Conservation (phyloP, 2,888 invertebrate genomes). For the Linnaemya vulpina region DNA sequence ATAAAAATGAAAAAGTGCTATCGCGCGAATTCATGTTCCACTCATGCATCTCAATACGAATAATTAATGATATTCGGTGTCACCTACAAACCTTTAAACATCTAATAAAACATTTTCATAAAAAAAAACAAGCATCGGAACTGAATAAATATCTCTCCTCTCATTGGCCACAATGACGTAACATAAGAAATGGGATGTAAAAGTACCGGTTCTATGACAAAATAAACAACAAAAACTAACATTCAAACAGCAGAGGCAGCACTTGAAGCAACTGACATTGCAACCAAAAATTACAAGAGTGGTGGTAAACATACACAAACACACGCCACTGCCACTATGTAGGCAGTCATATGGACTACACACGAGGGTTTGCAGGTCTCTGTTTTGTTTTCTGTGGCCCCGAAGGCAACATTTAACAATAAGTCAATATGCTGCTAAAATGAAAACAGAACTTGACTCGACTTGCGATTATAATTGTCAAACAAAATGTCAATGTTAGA, state of each 20-base stretch:
- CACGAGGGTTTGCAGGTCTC: conserved; percentile 1
- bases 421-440: conserved; percentile 61
- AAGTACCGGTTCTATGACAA: conserved; percentile 44
- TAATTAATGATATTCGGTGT: conserved; percentile 81
- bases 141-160: conserved; percentile 13
- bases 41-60: conserved; percentile 56
- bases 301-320: not conserved
- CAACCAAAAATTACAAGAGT: conserved; percentile 6
- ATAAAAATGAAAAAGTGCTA: conserved; percentile 60
- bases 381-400: conserved; percentile 36
- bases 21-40: conserved; percentile 43
- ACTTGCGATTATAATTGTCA: conserved; percentile 78
- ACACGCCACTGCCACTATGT: conserved; percentile 1
- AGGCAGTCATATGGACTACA: not conserved
- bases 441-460: conserved; percentile 53
- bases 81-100: conserved; percentile 79
- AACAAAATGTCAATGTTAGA: conserved; percentile 74
- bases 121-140: conserved; percentile 58
- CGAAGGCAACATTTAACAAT: conserved; percentile 64
- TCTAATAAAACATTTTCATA: conserved; percentile 75
- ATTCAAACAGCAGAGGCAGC: conserved; percentile 13
- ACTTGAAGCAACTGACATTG: conserved; percentile 42
- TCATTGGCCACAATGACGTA: conserved; percentile 31
- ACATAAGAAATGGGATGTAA: conserved; percentile 6
- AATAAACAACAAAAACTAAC: conserved; percentile 55